These are phyloP conservation scores for Cancer borealis DNA, from an alignment of 2,888 invertebrate genomes.

Conservation along the genomic window DNA sequence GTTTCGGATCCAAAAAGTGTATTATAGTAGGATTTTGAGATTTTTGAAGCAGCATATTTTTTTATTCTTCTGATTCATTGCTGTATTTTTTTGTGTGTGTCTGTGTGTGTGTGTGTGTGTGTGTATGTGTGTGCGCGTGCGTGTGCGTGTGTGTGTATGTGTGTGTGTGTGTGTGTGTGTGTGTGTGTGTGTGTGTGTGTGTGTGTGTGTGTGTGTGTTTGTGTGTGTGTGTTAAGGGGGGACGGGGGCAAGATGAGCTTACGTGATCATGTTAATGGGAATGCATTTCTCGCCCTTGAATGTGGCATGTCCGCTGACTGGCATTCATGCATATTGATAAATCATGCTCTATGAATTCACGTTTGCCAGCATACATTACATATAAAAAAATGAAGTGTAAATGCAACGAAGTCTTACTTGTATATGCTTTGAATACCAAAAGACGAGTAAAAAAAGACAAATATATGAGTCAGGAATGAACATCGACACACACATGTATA, in stretches of 20 bases:
- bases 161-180: not conserved
- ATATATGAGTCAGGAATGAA: not conserved
- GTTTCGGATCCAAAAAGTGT: too few species aligned
- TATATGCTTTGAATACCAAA: too few species aligned
- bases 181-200: not conserved
- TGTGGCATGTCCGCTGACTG: not conserved
- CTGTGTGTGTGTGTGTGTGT: not conserved
- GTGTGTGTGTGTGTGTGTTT: not conserved
- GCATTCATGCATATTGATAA: not conserved
- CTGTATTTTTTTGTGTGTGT: not conserved
- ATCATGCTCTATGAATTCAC: not conserved
- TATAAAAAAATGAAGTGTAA: not conserved
- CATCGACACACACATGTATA: not conserved
- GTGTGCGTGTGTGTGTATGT: not conserved
- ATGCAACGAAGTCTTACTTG: not conserved
- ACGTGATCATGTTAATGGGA: conserved; percentile 37
- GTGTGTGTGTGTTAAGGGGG: not conserved
- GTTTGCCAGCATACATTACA: not conserved
- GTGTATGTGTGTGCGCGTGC: not conserved
- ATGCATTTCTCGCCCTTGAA: not conserved
- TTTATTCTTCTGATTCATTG: too few species aligned
- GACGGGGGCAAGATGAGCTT: not conserved
- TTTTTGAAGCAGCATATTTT: too few species aligned
- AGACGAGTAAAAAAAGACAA: not conserved
- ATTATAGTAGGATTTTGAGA: too few species aligned